These are phyloP conservation scores for Hippolais icterina DNA, from an alignment of 2,113 vertebrate species.

Conservation along the genomic window DNA sequence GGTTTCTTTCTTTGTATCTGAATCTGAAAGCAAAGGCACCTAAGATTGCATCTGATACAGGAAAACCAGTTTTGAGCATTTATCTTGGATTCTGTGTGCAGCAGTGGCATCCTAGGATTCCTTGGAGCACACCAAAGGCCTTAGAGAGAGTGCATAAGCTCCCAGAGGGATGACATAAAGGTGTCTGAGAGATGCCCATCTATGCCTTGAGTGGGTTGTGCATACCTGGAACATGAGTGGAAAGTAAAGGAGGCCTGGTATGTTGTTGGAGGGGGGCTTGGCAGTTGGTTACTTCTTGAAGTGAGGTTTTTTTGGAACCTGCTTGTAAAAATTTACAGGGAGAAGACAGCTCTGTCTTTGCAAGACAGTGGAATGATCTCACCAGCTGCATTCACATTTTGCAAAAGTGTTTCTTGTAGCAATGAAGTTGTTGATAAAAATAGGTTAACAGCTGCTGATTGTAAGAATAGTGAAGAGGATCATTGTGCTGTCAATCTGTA, in stretches of 20 bases:
- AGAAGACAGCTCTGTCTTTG: background rate
- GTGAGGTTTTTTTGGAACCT: background rate
- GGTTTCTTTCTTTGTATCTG: background rate
- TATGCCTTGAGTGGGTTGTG: background rate
- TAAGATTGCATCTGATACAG: background rate
- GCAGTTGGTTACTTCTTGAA: background rate
- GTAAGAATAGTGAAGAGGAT: slow-evolving; percentile 25
- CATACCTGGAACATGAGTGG: background rate
- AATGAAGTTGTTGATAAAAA: slow-evolving; percentile 52
- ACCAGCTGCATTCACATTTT: slow-evolving; percentile 21
- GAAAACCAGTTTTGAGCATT: background rate
- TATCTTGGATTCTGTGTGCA: background rate
- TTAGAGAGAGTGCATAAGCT: background rate
- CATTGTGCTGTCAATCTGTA: slow-evolving; percentile 18
- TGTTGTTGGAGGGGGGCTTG: background rate
- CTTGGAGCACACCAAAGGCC: background rate
- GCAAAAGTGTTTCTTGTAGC: background rate
- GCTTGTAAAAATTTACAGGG: background rate
- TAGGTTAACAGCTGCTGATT: slow-evolving; percentile 58
- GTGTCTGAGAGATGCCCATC: background rate
- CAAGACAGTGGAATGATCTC: background rate
- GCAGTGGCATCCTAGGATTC: background rate
- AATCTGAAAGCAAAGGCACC: background rate
- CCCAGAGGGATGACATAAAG: background rate
- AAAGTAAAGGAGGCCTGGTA: background rate